Evolutionary conservation across 1,140 invertebrate species (phyloP).

Genomic region (Leptopilina clavipes): DNA sequence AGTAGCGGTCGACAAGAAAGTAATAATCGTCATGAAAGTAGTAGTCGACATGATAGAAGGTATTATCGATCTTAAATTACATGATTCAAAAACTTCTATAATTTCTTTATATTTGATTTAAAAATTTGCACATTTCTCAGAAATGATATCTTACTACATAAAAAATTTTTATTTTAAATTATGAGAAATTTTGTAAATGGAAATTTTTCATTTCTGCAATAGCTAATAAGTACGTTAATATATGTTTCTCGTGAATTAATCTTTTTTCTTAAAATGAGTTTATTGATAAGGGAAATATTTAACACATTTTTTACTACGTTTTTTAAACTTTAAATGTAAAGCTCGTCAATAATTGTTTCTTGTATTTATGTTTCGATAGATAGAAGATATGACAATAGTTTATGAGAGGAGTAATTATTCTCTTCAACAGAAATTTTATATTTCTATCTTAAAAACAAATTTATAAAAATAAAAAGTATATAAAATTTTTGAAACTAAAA

Average conservation of each 20-base stretch:
- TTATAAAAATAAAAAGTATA: conserved; percentile 12
- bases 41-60: conserved; percentile 45
- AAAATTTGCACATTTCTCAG: neutral
- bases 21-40: conserved; percentile 45
- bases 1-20: conserved; percentile 36
- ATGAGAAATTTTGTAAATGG: neutral
- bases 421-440: neutral
- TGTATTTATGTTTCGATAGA: no score
- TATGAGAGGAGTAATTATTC: no score
- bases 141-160: neutral
- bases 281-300: no score
- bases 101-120: no score
- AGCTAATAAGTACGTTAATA: neutral
- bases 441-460: neutral
- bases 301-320: no score
- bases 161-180: neutral
- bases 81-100: neutral
- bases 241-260: neutral
- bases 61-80: conserved; percentile 43
- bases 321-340: neutral
- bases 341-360: no score
- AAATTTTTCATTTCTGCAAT: neutral
- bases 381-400: no score
- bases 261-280: no score
- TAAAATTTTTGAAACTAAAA: neutral